These are phyloP conservation scores for Serinus canaria DNA, from an alignment of 2,113 vertebrate species.

Conservation along the genomic window DNA sequence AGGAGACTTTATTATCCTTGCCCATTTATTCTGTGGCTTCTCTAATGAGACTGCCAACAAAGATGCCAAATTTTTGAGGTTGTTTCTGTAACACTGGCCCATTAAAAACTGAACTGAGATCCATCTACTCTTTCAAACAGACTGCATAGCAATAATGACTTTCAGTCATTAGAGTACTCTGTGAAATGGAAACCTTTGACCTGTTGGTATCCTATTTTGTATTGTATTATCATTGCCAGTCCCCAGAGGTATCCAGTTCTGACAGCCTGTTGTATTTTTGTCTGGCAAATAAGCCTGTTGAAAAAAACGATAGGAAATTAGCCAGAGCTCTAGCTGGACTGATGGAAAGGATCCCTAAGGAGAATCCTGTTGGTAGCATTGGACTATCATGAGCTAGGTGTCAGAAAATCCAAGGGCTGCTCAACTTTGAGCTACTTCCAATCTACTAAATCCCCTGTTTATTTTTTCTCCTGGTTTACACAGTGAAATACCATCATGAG, in stretches of 20 bases:
- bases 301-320: slow-evolving; percentile 24
- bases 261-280: slow-evolving; percentile 52
- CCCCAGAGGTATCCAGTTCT: slow-evolving; percentile 65
- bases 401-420: slow-evolving; percentile 56
- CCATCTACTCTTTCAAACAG: slow-evolving; percentile 64
- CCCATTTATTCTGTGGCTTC: slow-evolving; percentile 68
- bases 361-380: neutral
- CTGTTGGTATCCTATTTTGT: slow-evolving; percentile 67
- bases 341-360: slow-evolving; percentile 19
- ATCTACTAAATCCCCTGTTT: slow-evolving; percentile 65
- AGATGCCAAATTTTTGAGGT: slow-evolving; percentile 71
- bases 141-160: slow-evolving; percentile 66
- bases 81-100: slow-evolving; percentile 64
- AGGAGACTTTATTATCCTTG: slow-evolving; percentile 64
- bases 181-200: slow-evolving; percentile 69
- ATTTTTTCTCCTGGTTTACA: slow-evolving; percentile 68
- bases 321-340: slow-evolving; percentile 31
- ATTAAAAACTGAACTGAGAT: slow-evolving; percentile 67
- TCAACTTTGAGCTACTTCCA: slow-evolving; percentile 66
- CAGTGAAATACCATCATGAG: slow-evolving; percentile 61
- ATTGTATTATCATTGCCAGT: slow-evolving; percentile 66
- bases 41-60: slow-evolving; percentile 69
- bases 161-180: slow-evolving; percentile 66
- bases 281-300: slow-evolving; percentile 47
- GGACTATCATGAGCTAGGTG: slow-evolving; percentile 50